Base-by-base conservation (phyloP, 2,888 invertebrate species). In the Hylaea fasciaria region DNA sequence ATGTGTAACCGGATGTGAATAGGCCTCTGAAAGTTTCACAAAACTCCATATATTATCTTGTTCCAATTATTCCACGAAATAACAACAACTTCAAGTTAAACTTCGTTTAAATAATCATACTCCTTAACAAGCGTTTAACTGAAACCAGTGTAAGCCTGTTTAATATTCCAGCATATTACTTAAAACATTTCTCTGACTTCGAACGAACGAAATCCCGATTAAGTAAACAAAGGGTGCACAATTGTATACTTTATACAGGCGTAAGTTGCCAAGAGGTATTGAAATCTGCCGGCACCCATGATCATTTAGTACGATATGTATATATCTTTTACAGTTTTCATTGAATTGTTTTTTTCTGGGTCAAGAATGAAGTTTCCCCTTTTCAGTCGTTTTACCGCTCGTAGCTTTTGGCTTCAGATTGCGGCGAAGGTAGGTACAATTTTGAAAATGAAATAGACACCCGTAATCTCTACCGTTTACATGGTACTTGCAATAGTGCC, bases 151-250 rank as follows among this genome's bases (percentile, higher is more conserved):
- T 44, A 35, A 52, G n/a, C 44, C 44, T 45, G 43, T 59, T 53
- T 45, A 54, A 54, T 54, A 54, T 54, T 54, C 39, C 22, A 12
- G 16, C 54, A 54, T 54, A 54, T 54, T 54, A 39, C 59, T n/a
- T n/a, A n/a, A n/a, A n/a, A 49, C 59, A 60, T 60, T 60, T 50
- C 45, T 60, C 54, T 39, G 40, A 54, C 50, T 54, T 54, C 41
- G 45, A 45, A 54, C 54, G 45, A 58, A 54, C 32, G 53, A 45
- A 59, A 59, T 53, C 59, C 49, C 45, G 59, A 54, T 54, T 60
- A 60, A 54, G 45, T 54, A 60, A 60, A 60, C 54, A 54, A 59
- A 54, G 59, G 59, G 41, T 13, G n/a, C n/a, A n/a, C n/a, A n/a
- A n/a, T n/a, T n/a, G n/a, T n/a, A n/a, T n/a, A n/a, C n/a, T n/a